phyloP scores from a whole-genome alignment of 1,140 invertebrate genomes.

The Megathymus violae region DNA sequence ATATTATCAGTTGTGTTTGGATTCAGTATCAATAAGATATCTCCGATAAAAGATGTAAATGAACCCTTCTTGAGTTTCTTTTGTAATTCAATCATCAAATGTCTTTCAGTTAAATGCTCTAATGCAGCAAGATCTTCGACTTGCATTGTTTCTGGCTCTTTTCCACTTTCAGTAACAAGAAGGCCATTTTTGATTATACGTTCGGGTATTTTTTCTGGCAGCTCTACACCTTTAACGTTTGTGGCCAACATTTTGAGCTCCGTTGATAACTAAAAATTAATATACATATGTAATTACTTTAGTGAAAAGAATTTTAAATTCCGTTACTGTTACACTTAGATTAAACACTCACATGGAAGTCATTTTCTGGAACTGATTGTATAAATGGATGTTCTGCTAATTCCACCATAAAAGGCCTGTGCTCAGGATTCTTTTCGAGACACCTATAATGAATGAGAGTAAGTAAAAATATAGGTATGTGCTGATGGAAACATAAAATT shows the following conservation, averaged over 20 bases:
- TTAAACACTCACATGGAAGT: slow-evolving; percentile 89
- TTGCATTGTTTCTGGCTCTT: slow-evolving; percentile 88
- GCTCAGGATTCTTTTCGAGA: slow-evolving; percentile 95
- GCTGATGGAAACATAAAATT: background rate
- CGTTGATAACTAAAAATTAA: slow-evolving; percentile 75
- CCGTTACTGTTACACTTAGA: no score
- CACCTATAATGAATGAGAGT: slow-evolving; percentile 85
- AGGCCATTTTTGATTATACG: slow-evolving; percentile 87
- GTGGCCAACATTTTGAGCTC: slow-evolving; percentile 86
- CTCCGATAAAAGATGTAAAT: slow-evolving; percentile 95
- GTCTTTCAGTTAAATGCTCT: slow-evolving; percentile 91
- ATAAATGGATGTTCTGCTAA: slow-evolving; percentile 95
- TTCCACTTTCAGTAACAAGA: slow-evolving; percentile 77
- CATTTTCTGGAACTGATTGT: slow-evolving; percentile 89
- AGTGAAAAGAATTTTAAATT: no score
- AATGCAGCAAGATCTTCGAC: slow-evolving; percentile 94
- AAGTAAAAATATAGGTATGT: slow-evolving; percentile 31
- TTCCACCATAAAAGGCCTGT: slow-evolving; percentile 93
- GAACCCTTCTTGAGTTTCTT: slow-evolving; percentile 88
- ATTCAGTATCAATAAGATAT: slow-evolving; percentile 94
- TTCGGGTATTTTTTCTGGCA: slow-evolving; percentile 82
- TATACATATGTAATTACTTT: background rate
- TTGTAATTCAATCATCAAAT: slow-evolving; percentile 89
- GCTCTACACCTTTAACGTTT: slow-evolving; percentile 70
- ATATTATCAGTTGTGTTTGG: slow-evolving; percentile 90